These are phyloP conservation scores for Misgurnus mizolepis DNA, from an alignment of 2,113 vertebrate species.

Conservation along the genomic window DNA sequence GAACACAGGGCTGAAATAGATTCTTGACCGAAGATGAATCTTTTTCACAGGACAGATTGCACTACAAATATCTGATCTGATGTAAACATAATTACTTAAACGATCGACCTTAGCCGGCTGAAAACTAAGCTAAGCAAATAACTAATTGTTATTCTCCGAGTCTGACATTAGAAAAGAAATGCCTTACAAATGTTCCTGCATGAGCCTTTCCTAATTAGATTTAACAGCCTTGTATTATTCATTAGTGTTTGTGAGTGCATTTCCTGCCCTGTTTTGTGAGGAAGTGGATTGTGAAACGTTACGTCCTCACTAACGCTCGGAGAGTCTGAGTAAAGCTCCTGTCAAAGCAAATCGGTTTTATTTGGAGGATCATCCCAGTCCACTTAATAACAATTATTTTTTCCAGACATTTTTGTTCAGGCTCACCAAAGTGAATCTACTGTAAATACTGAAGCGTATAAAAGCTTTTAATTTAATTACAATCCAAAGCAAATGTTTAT, in stretches of 20 bases:
- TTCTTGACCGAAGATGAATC: conserved; percentile 9
- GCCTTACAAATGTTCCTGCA: conserved; percentile 11
- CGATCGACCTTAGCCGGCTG: neutral
- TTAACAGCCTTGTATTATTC: conserved; percentile 46
- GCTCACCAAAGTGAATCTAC: neutral
- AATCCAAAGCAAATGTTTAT: neutral
- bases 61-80: conserved; percentile 22
- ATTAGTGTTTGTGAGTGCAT: conserved; percentile 29
- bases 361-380: conserved; percentile 9
- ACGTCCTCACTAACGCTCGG: conserved; percentile 1
- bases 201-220: conserved; percentile 22
- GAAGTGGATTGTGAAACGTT: conserved; percentile 8
- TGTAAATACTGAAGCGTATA: neutral
- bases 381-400: conserved; percentile 2
- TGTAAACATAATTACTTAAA: conserved; percentile 24
- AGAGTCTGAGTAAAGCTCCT: neutral
- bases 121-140: conserved; percentile 21
- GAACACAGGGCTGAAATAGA: conserved; percentile 7
- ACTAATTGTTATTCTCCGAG: conserved; percentile 23
- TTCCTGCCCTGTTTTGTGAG: conserved; percentile 4
- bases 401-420: neutral
- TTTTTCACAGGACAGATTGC: neutral
- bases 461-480: conserved; percentile 10
- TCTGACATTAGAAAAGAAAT: conserved; percentile 12
- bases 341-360: conserved; percentile 1